Evolutionary conservation across 2,797 vertebrate species (phyloP).

Genomic region (Peromyscus attwateri): DNA sequence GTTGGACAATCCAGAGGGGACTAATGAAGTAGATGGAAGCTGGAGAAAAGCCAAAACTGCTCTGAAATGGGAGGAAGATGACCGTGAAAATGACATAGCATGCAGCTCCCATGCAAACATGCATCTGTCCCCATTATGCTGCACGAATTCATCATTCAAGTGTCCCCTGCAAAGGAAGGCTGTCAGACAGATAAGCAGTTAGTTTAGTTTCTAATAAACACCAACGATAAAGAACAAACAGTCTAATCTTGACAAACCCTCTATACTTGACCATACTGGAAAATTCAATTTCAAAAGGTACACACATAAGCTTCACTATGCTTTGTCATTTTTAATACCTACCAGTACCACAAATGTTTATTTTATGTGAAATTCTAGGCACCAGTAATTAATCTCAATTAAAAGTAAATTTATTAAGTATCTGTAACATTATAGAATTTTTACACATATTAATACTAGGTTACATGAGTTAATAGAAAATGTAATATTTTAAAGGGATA

Average conservation of each 20-base stretch:
- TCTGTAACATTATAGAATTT: conserved; percentile 18
- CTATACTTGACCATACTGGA: conserved; percentile 61
- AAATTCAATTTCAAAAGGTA: conserved; percentile 32
- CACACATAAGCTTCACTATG: conserved; percentile 42
- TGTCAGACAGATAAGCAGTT: conserved; percentile 56
- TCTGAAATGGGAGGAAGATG: conserved; percentile 61
- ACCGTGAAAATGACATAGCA: conserved; percentile 62
- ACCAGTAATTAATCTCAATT: conserved; percentile 38
- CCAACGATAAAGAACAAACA: conserved; percentile 55
- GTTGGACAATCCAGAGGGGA: conserved; percentile 64
- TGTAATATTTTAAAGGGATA: conserved; percentile 6
- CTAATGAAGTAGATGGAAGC: conserved; percentile 64
- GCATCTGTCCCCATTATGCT: conserved; percentile 61
- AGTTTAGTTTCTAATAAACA: conserved; percentile 63
- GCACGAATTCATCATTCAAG: conserved; percentile 64
- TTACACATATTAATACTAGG: neutral
- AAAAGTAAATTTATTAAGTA: conserved; percentile 42
- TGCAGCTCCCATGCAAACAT: conserved; percentile 66
- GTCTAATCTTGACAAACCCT: conserved; percentile 59
- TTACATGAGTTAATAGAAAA: neutral
- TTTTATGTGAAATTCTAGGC: conserved; percentile 44
- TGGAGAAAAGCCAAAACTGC: conserved; percentile 66
- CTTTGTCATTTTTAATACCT: conserved; percentile 14
- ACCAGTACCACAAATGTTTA: neutral
- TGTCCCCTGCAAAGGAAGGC: conserved; percentile 34